phyloP scores from a whole-genome alignment of 1,140 invertebrate genomes.

The Hydropsyche tenuis region DNA sequence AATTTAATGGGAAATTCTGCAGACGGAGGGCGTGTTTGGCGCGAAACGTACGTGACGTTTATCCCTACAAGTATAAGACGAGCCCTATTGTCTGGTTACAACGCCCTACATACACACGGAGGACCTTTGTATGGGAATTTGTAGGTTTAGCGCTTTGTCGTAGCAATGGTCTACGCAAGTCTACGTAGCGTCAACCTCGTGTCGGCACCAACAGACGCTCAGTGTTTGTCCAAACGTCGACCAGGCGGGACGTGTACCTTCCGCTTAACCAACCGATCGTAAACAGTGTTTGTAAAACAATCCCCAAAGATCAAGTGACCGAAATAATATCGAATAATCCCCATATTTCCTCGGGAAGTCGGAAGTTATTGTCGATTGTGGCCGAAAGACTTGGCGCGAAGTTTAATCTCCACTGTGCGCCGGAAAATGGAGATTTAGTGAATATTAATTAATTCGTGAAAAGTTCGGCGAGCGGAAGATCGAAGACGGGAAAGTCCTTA shows the following conservation, averaged over 20 bases:
- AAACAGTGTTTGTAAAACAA: not conserved
- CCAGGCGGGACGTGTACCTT: not conserved
- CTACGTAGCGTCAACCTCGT: not conserved
- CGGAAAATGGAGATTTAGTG: too few relatives aligned
- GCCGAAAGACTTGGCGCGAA: too few relatives aligned
- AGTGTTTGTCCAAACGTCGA: conserved; percentile 17
- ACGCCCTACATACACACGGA: too few relatives aligned
- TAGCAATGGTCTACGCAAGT: not conserved
- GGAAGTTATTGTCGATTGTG: too few relatives aligned
- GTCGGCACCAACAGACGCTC: not conserved
- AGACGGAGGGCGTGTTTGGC: too few relatives aligned
- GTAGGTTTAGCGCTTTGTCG: not conserved
- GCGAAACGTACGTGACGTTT: too few relatives aligned
- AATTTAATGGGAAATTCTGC: too few relatives aligned
- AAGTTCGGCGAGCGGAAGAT: not conserved
- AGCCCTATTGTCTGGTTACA: too few relatives aligned
- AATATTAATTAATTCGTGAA: not conserved
- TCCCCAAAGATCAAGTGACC: not conserved
- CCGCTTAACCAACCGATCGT: not conserved
- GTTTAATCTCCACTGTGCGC: too few relatives aligned
- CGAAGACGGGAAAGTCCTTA: not conserved
- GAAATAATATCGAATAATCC: too few relatives aligned
- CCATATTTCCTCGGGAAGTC: too few relatives aligned
- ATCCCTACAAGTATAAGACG: too few relatives aligned
- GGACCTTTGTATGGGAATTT: not conserved